These are phyloP conservation scores for Apoda limacodes DNA, from an alignment of 2,888 invertebrate genomes.

Conservation along the genomic window DNA sequence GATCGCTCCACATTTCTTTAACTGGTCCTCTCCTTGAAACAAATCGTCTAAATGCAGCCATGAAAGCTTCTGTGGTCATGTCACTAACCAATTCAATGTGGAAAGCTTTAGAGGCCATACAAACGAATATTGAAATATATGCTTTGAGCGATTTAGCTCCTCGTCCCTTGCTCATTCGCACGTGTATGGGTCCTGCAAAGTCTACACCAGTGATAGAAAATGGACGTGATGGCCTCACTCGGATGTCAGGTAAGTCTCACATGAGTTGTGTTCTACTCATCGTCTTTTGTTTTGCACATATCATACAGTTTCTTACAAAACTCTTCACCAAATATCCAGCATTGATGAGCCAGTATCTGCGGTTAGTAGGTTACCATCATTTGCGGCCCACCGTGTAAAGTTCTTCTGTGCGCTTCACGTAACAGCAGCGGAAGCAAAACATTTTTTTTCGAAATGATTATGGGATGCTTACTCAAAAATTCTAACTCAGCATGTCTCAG, in stretches of 20 bases:
- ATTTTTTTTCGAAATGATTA: conserved; percentile 17
- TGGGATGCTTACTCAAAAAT: conserved; percentile 15
- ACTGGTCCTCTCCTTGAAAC: conserved; percentile 15
- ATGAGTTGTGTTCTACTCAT: conserved; percentile 3
- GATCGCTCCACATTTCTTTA: conserved; percentile 16
- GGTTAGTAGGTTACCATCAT: conserved; percentile 19
- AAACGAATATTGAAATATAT: too few relatives aligned
- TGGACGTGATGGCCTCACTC: conserved; percentile 8
- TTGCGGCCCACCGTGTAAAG: conserved; percentile 21
- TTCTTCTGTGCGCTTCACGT: conserved; percentile 19
- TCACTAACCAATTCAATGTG: too few relatives aligned
- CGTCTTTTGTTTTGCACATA: conserved; percentile 17
- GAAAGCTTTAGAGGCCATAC: too few relatives aligned
- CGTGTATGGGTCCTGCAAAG: conserved; percentile 10
- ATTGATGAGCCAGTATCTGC: conserved; percentile 21
- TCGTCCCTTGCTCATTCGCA: conserved; percentile 6
- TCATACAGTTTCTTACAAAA: conserved; percentile 17
- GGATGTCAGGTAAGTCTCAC: conserved; percentile 8
- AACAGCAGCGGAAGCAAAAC: conserved; percentile 15
- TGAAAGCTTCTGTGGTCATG: too few relatives aligned
- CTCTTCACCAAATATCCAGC: conserved; percentile 15
- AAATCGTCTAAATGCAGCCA: conserved; percentile 17
- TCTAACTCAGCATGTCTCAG: conserved; percentile 13
- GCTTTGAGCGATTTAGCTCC: conserved; percentile 13
- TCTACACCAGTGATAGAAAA: conserved; percentile 11